Evolutionary conservation across 2,888 invertebrate genomes (phyloP), one percentile per base, ranked within the genome.

Genomic region (Phengaris alcon): DNA sequence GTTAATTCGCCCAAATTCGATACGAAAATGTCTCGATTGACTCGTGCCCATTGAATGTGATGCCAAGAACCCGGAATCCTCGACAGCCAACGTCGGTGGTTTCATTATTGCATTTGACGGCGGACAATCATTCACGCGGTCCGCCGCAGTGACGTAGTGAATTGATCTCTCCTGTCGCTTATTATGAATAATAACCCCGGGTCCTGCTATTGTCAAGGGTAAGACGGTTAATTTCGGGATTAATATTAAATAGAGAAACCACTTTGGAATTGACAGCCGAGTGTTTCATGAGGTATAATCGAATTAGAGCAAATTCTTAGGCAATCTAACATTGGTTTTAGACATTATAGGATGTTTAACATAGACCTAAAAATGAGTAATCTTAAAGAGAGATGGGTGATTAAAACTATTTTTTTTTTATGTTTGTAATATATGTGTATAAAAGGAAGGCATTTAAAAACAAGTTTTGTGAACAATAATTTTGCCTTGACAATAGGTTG

Each of bases 131-230:
- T 77, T 79, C 79, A 79, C 69, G 78, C 77, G 78, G 78, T 78
- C 77, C 76, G 75, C 78, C 76, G 52, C 76, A 77, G 76, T 76
- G 79, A 79, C 79, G 74, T 74, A 70, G 76, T 75, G 77, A 78
- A 79, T 79, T 76, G 78, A 75, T 57, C 79, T 75, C 78, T 79
- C n/a, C 78, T 76, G 76, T 78, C 77, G 77, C 75, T 78, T 76
- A 68, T 75, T 76, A 74, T 72, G 52, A 77, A 78, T 78, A 79
- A 79, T 78, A 79, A 78, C 77, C 75, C 73, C 51, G 52, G 74
- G 68, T 75, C 48, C 73, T 59, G 69, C 46, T 48, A 48, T 69
- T 69, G 69, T 69, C 69, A 69, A 69, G 69, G 69, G 46, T 48
- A 69, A 69, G 48, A 69, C 8, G 46, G 69, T 69, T 69, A 64